Evolutionary conservation across 2,113 vertebrate genomes (phyloP), one percentile per base, ranked within the genome.

Genomic region (Prionailurus viverrinus): DNA sequence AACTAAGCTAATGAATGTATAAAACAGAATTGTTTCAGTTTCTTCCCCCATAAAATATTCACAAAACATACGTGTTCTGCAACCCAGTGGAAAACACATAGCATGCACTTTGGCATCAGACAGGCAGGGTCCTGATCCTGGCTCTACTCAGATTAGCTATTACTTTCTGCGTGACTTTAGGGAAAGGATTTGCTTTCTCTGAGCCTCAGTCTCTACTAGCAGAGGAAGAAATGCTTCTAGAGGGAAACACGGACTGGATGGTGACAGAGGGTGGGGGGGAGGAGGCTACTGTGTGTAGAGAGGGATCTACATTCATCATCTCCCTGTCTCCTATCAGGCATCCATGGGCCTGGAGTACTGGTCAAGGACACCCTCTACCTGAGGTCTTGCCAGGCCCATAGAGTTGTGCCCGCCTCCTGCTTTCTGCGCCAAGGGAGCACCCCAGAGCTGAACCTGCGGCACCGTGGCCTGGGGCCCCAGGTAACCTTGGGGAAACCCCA

Each of bases 401-500:
- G 97, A 0, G 98, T 98, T 36, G 98, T 99, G 6, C 99, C 99
- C 0, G 97, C 95, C 39, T 99, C 99, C 66, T 97, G 95, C 96
- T 99, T 99, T 97, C 97, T 99, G 71, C 94, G 84, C 51, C 98
- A 98, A 97, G 96, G 98, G 55, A 97, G 85, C 0, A 91, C 97
- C 41, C 84, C 95, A 0, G 97, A 99, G 82, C 89, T 99, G 84
- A 97, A 66, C 78, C 96, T 99, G 98, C 98, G 86, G 97, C 99
- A 99, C 90, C 97, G 97, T 0, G 99, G 99, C 15, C 99, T 99
- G 8, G 99, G 99, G 19, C 98, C 99, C 23, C 98, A 99, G 99
- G 99, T 99, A 98, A 31, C 68, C 74, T 39, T 51, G 25, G 51
- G 82, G 82, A 51, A 63, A 61, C 74, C 4, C 55, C 39, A 10